Evolutionary conservation across 2,888 invertebrate genomes (phyloP), one percentile per base, ranked within the genome.

Genomic region (Omphaloscelis lunosa): DNA sequence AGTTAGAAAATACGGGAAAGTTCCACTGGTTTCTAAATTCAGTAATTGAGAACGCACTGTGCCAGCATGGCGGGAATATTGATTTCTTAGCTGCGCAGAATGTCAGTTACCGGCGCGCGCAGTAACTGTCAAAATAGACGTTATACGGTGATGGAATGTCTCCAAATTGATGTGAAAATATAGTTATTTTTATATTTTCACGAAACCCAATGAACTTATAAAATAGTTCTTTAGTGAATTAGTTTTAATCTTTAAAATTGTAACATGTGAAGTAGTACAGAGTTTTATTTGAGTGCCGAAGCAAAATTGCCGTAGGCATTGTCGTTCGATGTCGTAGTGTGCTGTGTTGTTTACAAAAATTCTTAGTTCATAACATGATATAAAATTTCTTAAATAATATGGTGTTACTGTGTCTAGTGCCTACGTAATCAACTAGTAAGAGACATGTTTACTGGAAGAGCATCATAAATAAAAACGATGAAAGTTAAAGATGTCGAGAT

Each of bases 401-500:
- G 17, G 77, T 79, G 77, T 72, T 66, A 58, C 39, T 66, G 67
- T 84, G 66, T 65, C 53, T 71, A 59, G 70, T 83, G 72, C 41
- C 63, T 70, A 51, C 6, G 59, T 48, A 67, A 72, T 70, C 34
- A 29, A 53, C 9, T 53, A 41, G 66, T 72, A 63, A 41, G 68
- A 58, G 78, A 62, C 65, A 89, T 88, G 85, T 85, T 72, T 73
- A 76, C 58, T 79, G 74, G 72, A 81, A 76, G 82, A 78, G 63
- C 12, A 71, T 80, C 84, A 80, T 80, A 88, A 86, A 80, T 81
- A 72, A 83, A 89, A 89, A 95, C 90, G 88, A 96, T 96, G 96
- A 90, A 83, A 89, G 86, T 86, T 89, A 89, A 95, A 92, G 87
- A 96, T 96, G 96, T 91, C 92, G 93, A 93, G 91, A 94, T 96